phyloP scores from a whole-genome alignment of 2,113 vertebrate genomes.

The Calidris pygmaea region DNA sequence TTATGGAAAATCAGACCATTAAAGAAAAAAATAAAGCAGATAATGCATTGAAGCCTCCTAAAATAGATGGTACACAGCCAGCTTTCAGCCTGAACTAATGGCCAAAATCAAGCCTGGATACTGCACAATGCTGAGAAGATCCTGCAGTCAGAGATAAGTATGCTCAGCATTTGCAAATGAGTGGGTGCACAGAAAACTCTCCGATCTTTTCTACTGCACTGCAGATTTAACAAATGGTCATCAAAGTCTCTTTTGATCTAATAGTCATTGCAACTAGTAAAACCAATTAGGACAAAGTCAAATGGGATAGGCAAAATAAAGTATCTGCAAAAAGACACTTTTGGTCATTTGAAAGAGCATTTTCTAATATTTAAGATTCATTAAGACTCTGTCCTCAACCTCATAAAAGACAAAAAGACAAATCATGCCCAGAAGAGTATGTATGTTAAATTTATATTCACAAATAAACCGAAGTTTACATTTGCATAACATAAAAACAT shows the following conservation, averaged over 20 bases:
- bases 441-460: background rate
- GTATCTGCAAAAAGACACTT: background rate
- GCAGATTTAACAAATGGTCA: constrained; percentile 32
- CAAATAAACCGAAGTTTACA: background rate
- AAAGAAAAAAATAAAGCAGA: background rate
- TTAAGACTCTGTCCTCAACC: background rate
- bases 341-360: background rate
- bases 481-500: background rate
- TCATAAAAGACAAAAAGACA: background rate
- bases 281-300: constrained; percentile 13
- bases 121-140: background rate
- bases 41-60: background rate
- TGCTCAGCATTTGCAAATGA: background rate
- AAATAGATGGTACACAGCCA: background rate
- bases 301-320: constrained; percentile 1
- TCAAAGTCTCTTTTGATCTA: constrained; percentile 22
- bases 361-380: background rate
- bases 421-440: background rate
- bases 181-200: background rate
- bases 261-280: background rate
- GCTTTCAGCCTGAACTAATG: background rate
- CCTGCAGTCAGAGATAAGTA: background rate
- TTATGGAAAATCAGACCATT: background rate
- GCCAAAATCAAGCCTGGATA: constrained; percentile 1
- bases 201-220: background rate